phyloP scores from a whole-genome alignment of 2,888 invertebrate species.

The Didymodactylos carnosus region DNA sequence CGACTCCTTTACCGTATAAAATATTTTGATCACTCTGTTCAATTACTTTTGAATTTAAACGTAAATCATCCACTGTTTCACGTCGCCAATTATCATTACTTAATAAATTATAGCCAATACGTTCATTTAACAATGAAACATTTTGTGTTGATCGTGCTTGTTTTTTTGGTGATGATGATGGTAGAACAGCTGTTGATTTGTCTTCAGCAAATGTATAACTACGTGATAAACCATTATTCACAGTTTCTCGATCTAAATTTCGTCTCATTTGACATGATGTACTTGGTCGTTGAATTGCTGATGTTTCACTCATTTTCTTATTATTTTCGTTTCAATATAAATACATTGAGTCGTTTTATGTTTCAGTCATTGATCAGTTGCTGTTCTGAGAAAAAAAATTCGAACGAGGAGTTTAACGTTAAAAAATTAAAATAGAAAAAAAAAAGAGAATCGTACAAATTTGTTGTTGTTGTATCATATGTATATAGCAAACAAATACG shows the following conservation, averaged over 20 bases:
- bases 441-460: too few relatives aligned
- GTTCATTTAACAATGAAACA: neutral
- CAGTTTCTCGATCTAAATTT: neutral
- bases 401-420: too few relatives aligned
- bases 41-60: neutral
- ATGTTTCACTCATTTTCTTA: too few relatives aligned
- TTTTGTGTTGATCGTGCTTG: neutral
- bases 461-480: too few relatives aligned
- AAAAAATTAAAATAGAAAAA: too few relatives aligned
- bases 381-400: too few relatives aligned
- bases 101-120: neutral
- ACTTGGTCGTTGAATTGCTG: neutral
- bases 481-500: too few relatives aligned
- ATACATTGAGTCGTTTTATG: too few relatives aligned
- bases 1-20: conserved; percentile 15
- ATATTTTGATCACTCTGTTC: conserved; percentile 1
- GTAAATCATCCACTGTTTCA: neutral
- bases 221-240: neutral
- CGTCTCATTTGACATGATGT: neutral
- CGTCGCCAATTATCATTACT: neutral
- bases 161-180: neutral
- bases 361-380: too few relatives aligned
- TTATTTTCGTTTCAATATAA: too few relatives aligned
- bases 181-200: neutral
- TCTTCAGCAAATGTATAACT: neutral